phyloP scores from a whole-genome alignment of 2,113 vertebrate genomes.

The Entelurus aequoreus region DNA sequence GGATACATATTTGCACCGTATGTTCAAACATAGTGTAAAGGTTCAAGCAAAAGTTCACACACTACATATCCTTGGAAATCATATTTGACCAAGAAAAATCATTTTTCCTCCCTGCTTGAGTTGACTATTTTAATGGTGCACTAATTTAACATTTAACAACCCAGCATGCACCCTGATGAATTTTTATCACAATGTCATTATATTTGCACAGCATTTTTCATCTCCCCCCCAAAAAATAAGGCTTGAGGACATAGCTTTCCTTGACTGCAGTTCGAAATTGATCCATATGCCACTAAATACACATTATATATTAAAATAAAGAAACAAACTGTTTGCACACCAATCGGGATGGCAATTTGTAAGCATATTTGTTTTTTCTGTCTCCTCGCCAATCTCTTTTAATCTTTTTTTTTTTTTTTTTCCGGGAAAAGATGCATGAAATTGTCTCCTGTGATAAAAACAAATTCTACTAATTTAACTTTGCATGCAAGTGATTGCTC shows the following conservation, averaged over 20 bases:
- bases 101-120: not conserved
- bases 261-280: too few species aligned
- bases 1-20: too few species aligned
- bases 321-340: too few species aligned
- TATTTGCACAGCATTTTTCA: not conserved
- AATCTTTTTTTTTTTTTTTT: constrained; percentile 10
- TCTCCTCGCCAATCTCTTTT: not conserved
- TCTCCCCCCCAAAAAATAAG: not conserved
- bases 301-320: too few species aligned
- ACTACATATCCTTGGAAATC: too few species aligned
- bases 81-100: too few species aligned
- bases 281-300: too few species aligned
- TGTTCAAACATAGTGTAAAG: too few species aligned
- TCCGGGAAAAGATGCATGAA: constrained; percentile 16
- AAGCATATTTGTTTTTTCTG: not conserved
- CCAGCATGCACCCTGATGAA: not conserved
- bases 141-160: not conserved
- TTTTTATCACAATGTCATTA: not conserved
- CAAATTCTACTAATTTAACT: constrained; percentile 10
- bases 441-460: constrained; percentile 32
- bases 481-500: constrained; percentile 3
- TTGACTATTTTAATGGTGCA: not conserved
- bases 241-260: not conserved
- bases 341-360: too few species aligned
- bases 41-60: too few species aligned